Evolutionary conservation across 2,888 invertebrate species (phyloP), one percentile per base, ranked within the genome.

Genomic region (Ophioninae sp.): DNA sequence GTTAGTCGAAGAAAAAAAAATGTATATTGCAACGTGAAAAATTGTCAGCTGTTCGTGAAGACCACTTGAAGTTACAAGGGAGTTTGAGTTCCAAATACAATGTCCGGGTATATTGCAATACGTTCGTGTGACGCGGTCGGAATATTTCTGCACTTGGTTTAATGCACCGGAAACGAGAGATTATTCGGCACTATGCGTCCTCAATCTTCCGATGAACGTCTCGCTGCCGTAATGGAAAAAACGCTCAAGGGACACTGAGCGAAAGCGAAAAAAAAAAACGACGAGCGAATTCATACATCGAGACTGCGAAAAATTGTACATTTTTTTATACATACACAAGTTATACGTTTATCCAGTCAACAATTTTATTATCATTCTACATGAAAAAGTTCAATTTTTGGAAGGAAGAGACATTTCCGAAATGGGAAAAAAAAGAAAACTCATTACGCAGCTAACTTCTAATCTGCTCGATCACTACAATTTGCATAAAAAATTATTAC

Each of bases 151-250:
- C 37, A 79, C 64, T 41, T 62, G 56, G 7, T 56, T 23, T 44
- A 44, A 74, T 59, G 62, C 56, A 65, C 70, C 76, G 81, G 76
- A 76, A 76, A 44, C 17, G 65, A 65, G 72, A 70, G 59, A 76
- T 76, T 76, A 76, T 76, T 69, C 17, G 41, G 13, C 57, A 72
- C 57, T 72, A 44, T 65, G 10, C 44, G n/a, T 78, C 41, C 23
- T 30, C 70, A 70, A 65, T 44, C n/a, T 21, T 7, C 17, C 44
- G 44, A 7, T 13, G 64, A 1, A 39, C 64, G 13, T 57, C 65
- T 23, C 44, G 64, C 39, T 21, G 21, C 70, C 44, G 21, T 61
- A 56, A 13, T 50, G 37, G 17, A 20, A 73, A 30, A 21, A 73
- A 17, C 6, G 44, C 23, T 10, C 13, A 61, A 59, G 41, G 44